Conservation (phyloP, 2,888 invertebrate species). For the Carpatolechia fugitivella region DNA sequence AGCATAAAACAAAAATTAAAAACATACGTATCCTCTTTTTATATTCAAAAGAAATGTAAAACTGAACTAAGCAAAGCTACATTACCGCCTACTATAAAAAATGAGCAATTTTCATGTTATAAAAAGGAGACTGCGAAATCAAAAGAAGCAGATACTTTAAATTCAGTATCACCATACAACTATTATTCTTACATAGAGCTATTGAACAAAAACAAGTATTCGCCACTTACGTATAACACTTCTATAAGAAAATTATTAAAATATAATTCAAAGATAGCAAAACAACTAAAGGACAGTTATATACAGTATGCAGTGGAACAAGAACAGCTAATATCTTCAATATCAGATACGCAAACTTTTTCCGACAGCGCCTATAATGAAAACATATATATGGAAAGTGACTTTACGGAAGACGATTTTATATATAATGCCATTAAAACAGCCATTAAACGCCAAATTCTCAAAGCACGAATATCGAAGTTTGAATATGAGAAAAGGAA, state of each 20-base stretch:
- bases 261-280: background rate
- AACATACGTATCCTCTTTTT: background rate
- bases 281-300: background rate
- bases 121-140: background rate
- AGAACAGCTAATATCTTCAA: background rate
- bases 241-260: background rate
- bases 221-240: background rate
- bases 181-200: background rate
- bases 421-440: constrained; percentile 6
- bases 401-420: background rate
- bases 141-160: no score
- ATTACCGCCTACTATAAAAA: background rate
- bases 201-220: background rate
- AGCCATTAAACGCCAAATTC: background rate
- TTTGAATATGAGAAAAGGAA: background rate
- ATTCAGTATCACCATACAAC: no score
- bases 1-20: background rate
- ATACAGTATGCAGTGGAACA: background rate
- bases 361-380: no score
- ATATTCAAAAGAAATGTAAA: background rate
- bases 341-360: background rate
- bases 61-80: no score
- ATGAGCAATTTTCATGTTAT: background rate
- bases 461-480: background rate
- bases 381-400: background rate